phyloP scores from a whole-genome alignment of 2,113 vertebrate genomes.

The Lycaon pictus region DNA sequence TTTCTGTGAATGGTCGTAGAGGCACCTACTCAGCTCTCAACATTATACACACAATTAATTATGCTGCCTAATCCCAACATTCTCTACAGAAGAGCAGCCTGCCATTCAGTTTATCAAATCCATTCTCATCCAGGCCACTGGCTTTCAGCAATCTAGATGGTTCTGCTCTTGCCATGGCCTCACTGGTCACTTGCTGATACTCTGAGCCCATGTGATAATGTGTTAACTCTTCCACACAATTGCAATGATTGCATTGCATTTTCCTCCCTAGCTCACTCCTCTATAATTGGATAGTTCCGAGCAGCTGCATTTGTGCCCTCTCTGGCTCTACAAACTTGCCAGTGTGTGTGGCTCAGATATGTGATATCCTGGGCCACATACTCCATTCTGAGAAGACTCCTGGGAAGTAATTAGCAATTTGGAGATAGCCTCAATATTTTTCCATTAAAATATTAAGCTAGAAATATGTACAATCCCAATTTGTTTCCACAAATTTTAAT shows the following conservation, averaged over 20 bases:
- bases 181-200: fast-evolving
- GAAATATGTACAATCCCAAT: not conserved
- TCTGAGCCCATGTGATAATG: fast-evolving
- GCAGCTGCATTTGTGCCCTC: no score
- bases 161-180: not conserved
- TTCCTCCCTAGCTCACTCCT: fast-evolving
- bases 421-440: not conserved
- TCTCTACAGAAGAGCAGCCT: not conserved
- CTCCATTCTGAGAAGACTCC: not conserved
- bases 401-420: not conserved
- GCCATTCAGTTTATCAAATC: fast-evolving
- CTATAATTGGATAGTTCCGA: fast-evolving
- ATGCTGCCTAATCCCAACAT: not conserved
- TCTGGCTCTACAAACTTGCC: fast-evolving
- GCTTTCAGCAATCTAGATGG: not conserved
- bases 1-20: no score
- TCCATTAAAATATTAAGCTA: no score
- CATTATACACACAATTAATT: fast-evolving
- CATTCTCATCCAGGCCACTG: not conserved
- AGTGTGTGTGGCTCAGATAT: fast-evolving
- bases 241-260: fast-evolving
- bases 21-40: not conserved
- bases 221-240: fast-evolving
- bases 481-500: not conserved
- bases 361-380: not conserved